Percentiles rank a stretch among this genome's conserved stretches.
Evolutionary conservation across 2,888 invertebrate species (phyloP).

Genomic region (Amaurobius ferox): DNA sequence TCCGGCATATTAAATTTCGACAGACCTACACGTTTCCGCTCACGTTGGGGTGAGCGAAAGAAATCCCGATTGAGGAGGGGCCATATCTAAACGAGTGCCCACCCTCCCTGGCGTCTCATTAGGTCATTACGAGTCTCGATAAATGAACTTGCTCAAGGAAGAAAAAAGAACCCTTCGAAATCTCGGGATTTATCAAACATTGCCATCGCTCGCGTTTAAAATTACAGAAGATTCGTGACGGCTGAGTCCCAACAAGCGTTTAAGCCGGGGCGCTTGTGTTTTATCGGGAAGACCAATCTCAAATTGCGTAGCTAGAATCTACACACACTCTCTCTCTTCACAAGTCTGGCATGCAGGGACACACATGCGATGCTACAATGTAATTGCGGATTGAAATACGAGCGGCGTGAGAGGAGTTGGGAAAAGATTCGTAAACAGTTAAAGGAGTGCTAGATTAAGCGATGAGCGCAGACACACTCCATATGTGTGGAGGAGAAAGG

Average conservation of each 20-base stretch:
- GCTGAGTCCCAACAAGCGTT: constrained; percentile 56
- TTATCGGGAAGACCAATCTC: constrained; percentile 49
- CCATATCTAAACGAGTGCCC: not conserved
- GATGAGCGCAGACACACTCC: not conserved
- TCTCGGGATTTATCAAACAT: constrained; percentile 39
- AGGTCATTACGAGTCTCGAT: constrained; percentile 18
- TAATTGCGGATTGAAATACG: constrained; percentile 39
- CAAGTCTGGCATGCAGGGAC: constrained; percentile 26
- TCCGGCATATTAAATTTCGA: constrained; percentile 1
- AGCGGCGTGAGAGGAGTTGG: constrained; percentile 42
- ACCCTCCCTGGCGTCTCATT: constrained; percentile 22
- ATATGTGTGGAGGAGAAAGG: too few species aligned
- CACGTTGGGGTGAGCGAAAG: not conserved
- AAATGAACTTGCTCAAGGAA: constrained; percentile 46
- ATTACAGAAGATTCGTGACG: constrained; percentile 65
- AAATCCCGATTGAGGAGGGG: not conserved
- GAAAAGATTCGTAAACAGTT: not conserved
- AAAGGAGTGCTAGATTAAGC: not conserved
- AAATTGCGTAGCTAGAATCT: constrained; percentile 28
- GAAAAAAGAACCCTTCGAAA: constrained; percentile 2
- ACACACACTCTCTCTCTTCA: not conserved
- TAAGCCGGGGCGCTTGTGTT: constrained; percentile 56
- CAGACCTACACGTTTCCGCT: not conserved
- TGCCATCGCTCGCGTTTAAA: constrained; percentile 58
- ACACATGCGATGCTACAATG: constrained; percentile 30